These are phyloP conservation scores for Patella depressa DNA, from an alignment of 2,888 invertebrate genomes.

Conservation along the genomic window DNA sequence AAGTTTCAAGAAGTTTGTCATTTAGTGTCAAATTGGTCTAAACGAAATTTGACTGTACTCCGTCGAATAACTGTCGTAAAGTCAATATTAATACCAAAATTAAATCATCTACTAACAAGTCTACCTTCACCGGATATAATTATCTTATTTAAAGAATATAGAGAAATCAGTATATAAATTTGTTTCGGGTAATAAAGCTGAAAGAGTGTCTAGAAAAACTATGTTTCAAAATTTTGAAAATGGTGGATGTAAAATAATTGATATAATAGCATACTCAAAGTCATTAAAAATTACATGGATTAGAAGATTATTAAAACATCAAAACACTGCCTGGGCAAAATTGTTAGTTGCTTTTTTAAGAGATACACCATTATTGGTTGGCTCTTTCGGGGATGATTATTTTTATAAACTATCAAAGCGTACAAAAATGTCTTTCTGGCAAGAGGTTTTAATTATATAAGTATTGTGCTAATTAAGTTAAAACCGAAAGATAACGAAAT, in stretches of 20 bases:
- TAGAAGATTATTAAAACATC: background rate
- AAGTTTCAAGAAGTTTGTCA: background rate
- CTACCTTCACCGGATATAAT: background rate
- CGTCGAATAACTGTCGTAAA: too few relatives aligned
- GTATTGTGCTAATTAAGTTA: background rate
- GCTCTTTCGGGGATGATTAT: constrained; percentile 1
- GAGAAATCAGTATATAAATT: background rate
- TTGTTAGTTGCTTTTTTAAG: background rate
- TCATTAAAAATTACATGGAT: background rate
- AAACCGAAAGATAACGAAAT: background rate
- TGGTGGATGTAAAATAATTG: background rate
- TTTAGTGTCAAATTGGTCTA: background rate
- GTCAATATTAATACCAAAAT: constrained; percentile 3
- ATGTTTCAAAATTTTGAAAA: constrained; percentile 4
- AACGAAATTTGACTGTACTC: constrained; percentile 6
- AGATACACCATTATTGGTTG: background rate
- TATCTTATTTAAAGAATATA: background rate
- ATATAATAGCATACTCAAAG: background rate
- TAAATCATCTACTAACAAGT: background rate
- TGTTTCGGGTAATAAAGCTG: background rate
- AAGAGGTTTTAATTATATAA: background rate
- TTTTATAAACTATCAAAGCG: background rate
- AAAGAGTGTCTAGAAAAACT: background rate
- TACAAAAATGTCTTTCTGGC: background rate
- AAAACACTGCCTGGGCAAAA: background rate